Conservation (phyloP, 1,140 invertebrate genomes). For the Pseudomyrmex flavicornis region DNA sequence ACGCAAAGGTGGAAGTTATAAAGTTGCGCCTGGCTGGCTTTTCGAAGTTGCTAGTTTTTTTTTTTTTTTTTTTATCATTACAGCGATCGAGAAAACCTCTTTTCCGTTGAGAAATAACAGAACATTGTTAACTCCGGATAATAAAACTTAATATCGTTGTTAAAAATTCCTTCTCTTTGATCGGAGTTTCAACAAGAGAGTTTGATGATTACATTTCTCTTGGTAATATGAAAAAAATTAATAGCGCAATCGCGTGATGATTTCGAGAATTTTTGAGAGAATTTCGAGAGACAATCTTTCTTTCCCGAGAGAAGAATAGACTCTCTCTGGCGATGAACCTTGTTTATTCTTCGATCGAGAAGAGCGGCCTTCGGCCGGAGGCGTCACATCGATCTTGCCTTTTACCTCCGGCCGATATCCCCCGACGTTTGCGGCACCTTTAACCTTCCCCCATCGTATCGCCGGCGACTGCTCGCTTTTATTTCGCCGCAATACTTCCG, state of each 20-base stretch:
- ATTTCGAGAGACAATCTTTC: background rate
- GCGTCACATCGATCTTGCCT: conserved; percentile 53
- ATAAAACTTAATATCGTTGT: background rate
- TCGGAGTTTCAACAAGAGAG: too few species aligned
- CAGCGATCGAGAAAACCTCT: background rate
- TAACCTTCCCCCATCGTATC: conserved; percentile 6
- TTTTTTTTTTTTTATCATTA: background rate
- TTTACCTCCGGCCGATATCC: conserved; percentile 17
- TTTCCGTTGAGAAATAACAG: background rate
- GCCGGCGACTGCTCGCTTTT: conserved; percentile 23
- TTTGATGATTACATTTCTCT: too few species aligned
- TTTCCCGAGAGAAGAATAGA: background rate
- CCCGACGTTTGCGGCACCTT: conserved; percentile 22
- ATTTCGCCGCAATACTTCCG: conserved; percentile 14
- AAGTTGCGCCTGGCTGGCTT: too few species aligned
- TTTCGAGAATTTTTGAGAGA: background rate
- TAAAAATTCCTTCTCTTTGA: background rate
- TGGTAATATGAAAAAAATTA: too few species aligned
- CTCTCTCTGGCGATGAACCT: background rate
- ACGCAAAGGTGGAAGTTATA: background rate
- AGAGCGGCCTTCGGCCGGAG: conserved; percentile 29
- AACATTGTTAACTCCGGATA: background rate
- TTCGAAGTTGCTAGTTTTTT: background rate
- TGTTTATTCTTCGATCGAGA: conserved; percentile 43
- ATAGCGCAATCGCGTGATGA: background rate